These are phyloP conservation scores for Teleopsis dalmanni DNA, from an alignment of 1,140 invertebrate species.

Conservation along the genomic window DNA sequence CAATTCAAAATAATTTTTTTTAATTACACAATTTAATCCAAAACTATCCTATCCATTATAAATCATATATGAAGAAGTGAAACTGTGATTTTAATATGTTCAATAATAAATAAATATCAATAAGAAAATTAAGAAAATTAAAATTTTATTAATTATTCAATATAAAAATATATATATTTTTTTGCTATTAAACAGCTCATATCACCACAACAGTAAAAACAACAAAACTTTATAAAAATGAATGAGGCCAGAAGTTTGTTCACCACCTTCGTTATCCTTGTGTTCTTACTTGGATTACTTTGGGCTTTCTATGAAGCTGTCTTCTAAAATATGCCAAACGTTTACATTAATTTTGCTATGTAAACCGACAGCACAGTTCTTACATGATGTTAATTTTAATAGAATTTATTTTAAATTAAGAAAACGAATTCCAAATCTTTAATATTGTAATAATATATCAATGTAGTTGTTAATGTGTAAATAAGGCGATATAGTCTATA, in stretches of 20 bases:
- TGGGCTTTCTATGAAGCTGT: conserved; percentile 41
- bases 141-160: background rate
- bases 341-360: no score
- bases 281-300: conserved; percentile 33
- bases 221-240: conserved; percentile 28
- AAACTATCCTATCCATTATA: no score
- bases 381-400: no score
- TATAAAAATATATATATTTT: background rate
- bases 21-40: no score
- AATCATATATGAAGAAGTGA: no score
- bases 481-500: no score
- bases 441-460: no score
- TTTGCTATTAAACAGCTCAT: background rate
- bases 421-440: no score
- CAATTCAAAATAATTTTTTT: no score
- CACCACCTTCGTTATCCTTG: conserved; percentile 41
- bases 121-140: background rate
- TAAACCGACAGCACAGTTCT: no score
- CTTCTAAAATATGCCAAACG: conserved; percentile 20
- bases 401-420: no score
- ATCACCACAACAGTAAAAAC: conserved; percentile 6
- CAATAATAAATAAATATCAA: background rate
- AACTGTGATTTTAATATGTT: background rate
- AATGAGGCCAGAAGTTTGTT: conserved; percentile 41
- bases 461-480: no score